phyloP scores from a whole-genome alignment of 1,140 invertebrate species.

The Aricia agestis region DNA sequence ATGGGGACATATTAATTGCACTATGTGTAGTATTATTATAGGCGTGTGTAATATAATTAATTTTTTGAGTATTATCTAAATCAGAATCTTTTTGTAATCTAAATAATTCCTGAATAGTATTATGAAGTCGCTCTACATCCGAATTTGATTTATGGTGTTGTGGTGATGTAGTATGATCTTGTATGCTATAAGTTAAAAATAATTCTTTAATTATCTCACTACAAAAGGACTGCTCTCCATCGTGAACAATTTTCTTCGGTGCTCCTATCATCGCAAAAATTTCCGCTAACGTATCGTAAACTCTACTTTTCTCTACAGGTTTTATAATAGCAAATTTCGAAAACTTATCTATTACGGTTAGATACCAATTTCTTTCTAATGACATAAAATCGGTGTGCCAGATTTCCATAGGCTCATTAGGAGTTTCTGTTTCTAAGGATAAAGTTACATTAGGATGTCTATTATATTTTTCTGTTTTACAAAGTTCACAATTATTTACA shows the following conservation, averaged over 20 bases:
- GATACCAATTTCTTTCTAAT: slow-evolving; percentile 10
- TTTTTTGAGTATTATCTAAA: slow-evolving; percentile 28
- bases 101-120: slow-evolving; percentile 28
- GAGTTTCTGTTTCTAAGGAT: slow-evolving; percentile 8
- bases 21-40: slow-evolving; percentile 29
- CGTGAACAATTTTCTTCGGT: slow-evolving; percentile 28
- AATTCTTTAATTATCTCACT: slow-evolving; percentile 24
- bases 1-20: no score
- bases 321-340: slow-evolving; percentile 19
- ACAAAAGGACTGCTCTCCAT: slow-evolving; percentile 30
- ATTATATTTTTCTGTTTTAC: slow-evolving; percentile 19
- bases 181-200: slow-evolving; percentile 23
- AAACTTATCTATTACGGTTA: slow-evolving; percentile 18
- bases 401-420: slow-evolving; percentile 11
- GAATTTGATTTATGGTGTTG: slow-evolving; percentile 31
- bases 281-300: slow-evolving; percentile 13
- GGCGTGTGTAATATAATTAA: slow-evolving; percentile 23
- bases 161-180: slow-evolving; percentile 25
- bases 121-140: slow-evolving; percentile 29
- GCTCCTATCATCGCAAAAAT: slow-evolving; percentile 22
- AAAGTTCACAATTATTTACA: neutral
- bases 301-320: slow-evolving; percentile 19
- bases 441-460: slow-evolving; percentile 7
- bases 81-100: slow-evolving; percentile 25
- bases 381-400: slow-evolving; percentile 18